These are phyloP conservation scores for Elachura formosa DNA, from an alignment of 2,113 vertebrate species.

Conservation along the genomic window DNA sequence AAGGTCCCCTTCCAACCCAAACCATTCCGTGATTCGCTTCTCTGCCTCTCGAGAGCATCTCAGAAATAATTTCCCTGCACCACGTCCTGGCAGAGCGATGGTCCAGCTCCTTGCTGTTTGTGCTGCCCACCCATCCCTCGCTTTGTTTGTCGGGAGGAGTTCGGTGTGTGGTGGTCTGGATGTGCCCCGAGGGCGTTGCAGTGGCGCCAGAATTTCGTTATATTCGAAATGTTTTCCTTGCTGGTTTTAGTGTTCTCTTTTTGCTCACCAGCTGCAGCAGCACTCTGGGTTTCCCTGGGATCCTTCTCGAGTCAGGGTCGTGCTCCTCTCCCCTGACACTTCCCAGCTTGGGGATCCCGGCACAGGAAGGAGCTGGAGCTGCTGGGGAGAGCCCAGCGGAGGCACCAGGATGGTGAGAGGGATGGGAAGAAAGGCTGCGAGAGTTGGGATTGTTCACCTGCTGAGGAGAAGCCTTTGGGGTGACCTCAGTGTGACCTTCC, in stretches of 20 bases:
- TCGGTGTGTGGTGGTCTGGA: neutral
- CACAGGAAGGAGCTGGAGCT: neutral
- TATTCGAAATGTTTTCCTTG: neutral
- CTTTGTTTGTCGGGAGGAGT: neutral
- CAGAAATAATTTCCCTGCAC: neutral
- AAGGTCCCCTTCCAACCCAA: neutral
- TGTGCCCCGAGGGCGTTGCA: rapidly evolving
- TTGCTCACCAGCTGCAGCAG: neutral
- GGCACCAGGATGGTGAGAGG: neutral
- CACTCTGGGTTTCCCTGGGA: neutral
- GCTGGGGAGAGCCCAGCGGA: neutral
- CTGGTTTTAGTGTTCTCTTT: neutral
- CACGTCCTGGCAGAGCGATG: rapidly evolving
- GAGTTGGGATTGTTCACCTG: neutral
- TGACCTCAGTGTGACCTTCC: neutral
- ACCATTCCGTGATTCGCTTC: rapidly evolving
- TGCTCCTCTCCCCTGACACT: neutral
- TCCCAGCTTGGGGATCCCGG: neutral
- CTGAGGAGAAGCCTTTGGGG: neutral
- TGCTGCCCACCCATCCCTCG: rapidly evolving
- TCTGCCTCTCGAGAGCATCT: neutral
- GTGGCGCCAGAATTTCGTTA: neutral
- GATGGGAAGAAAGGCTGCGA: neutral
- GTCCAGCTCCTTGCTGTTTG: neutral
- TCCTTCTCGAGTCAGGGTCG: rapidly evolving